Evolutionary conservation across 2,113 vertebrate genomes (phyloP).

Genomic region (Nannospalax galili): DNA sequence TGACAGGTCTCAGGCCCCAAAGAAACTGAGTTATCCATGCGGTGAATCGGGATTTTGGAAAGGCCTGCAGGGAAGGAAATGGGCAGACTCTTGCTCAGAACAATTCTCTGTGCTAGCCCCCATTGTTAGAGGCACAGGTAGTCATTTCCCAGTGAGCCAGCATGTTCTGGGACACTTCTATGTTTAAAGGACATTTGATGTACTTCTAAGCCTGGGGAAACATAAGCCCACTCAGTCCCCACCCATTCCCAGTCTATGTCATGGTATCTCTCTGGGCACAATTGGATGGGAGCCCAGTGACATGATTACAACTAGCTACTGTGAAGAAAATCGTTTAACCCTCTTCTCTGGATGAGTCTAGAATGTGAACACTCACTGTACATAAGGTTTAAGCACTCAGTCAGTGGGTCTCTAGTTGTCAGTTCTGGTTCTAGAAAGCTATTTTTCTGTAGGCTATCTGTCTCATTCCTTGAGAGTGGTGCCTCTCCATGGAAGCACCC

Average conservation of each 20-base stretch:
- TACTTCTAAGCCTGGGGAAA: no score
- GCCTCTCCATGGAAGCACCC: background rate
- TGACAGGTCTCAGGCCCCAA: no score
- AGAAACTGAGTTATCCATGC: no score
- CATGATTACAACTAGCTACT: no score
- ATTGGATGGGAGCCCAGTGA: background rate
- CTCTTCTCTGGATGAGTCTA: no score
- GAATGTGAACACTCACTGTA: no score
- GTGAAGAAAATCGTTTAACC: background rate
- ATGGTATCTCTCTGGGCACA: background rate
- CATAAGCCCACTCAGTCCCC: background rate
- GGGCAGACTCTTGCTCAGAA: no score
- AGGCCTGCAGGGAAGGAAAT: no score
- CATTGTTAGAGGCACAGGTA: no score
- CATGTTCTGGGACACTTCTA: background rate
- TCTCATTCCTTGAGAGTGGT: background rate
- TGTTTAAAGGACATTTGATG: background rate
- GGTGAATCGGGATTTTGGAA: no score
- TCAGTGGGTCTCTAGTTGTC: no score
- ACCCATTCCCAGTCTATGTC: background rate
- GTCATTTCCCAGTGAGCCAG: background rate
- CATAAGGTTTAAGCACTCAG: background rate
- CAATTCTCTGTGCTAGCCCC: no score
- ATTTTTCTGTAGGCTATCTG: background rate
- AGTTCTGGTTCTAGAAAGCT: background rate